Conservation (phyloP, 2,888 invertebrate genomes). For the Tubulanus polymorphus region DNA sequence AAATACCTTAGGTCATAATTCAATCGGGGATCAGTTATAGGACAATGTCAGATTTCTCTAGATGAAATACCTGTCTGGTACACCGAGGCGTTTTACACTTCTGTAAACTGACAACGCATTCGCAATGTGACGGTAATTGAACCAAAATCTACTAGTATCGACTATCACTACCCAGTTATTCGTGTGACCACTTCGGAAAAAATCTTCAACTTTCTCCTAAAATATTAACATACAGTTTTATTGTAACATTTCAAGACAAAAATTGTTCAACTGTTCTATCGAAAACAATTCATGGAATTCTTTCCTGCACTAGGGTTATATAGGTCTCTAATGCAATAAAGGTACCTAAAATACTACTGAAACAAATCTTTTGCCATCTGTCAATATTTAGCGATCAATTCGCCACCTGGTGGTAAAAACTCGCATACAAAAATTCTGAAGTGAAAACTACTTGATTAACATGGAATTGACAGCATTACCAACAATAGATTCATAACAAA, state of each 20-base stretch:
- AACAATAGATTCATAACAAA: too few relatives aligned
- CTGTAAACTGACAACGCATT: slow-evolving; percentile 97
- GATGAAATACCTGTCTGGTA: slow-evolving; percentile 71
- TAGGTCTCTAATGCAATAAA: too few relatives aligned
- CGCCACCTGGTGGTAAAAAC: too few relatives aligned
- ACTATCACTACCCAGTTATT: slow-evolving; percentile 99
- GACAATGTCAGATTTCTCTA: background rate
- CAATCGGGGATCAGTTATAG: background rate
- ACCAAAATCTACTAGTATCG: slow-evolving; percentile 98
- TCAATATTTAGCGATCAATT: too few relatives aligned
- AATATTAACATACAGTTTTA: too few relatives aligned
- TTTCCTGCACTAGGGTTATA: background rate
- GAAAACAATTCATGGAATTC: background rate
- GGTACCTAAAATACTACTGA: too few relatives aligned
- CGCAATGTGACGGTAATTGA: slow-evolving; percentile 98
- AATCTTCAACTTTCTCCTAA: slow-evolving; percentile 36
- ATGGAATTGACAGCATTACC: too few relatives aligned
- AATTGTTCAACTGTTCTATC: background rate
- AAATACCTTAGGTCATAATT: slow-evolving; percentile 4
- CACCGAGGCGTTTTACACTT: slow-evolving; percentile 96
- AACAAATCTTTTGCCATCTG: too few relatives aligned
- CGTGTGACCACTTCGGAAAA: slow-evolving; percentile 66
- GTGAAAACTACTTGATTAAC: too few relatives aligned
- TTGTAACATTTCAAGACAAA: too few relatives aligned
- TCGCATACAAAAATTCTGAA: too few relatives aligned